Conservation (phyloP, 2,888 invertebrate species). For the Seira sanloemensis region DNA sequence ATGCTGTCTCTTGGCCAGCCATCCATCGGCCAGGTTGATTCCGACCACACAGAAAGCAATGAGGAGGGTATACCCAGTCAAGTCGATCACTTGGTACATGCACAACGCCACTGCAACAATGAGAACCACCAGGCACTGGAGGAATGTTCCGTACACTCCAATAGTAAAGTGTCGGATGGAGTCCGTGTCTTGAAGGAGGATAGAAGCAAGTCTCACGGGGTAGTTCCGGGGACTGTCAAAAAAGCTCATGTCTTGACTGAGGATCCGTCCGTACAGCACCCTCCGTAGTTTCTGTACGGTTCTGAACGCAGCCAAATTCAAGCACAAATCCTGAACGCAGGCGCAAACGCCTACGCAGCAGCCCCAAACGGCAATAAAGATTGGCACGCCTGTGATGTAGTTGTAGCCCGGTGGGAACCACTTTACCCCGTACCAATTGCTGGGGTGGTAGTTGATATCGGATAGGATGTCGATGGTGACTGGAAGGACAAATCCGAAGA, state of each 20-base stretch:
- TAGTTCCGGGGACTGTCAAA: slow-evolving; percentile 52
- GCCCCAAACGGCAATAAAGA: slow-evolving; percentile 9
- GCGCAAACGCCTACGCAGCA: slow-evolving; percentile 18
- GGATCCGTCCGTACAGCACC: slow-evolving; percentile 25
- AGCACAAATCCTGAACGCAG: slow-evolving; percentile 26
- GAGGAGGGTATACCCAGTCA: slow-evolving; percentile 41
- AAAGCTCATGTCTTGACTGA: slow-evolving; percentile 49
- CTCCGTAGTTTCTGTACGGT: slow-evolving; percentile 34
- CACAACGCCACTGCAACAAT: slow-evolving; percentile 20
- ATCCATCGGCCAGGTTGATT: slow-evolving; percentile 43
- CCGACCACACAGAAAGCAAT: slow-evolving; percentile 14
- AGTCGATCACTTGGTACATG: not conserved
- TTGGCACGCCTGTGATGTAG: not conserved
- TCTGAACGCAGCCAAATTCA: slow-evolving; percentile 21
- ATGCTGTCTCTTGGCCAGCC: slow-evolving; percentile 54
- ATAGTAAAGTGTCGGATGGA: slow-evolving; percentile 38
- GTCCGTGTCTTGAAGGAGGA: slow-evolving; percentile 42
- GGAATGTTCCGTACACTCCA: slow-evolving; percentile 48
- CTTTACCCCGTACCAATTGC: slow-evolving; percentile 23
- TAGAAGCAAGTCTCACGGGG: slow-evolving; percentile 13
- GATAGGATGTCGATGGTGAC: slow-evolving; percentile 29
- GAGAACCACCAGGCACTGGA: slow-evolving; percentile 36
- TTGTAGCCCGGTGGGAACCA: not conserved
- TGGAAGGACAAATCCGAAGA: slow-evolving; percentile 48
- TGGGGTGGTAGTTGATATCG: not conserved